Percentiles rank a stretch among this genome's conserved stretches.
These are phyloP conservation scores for Protodeltote pygarga DNA, from an alignment of 2,888 invertebrate species.

Conservation along the genomic window DNA sequence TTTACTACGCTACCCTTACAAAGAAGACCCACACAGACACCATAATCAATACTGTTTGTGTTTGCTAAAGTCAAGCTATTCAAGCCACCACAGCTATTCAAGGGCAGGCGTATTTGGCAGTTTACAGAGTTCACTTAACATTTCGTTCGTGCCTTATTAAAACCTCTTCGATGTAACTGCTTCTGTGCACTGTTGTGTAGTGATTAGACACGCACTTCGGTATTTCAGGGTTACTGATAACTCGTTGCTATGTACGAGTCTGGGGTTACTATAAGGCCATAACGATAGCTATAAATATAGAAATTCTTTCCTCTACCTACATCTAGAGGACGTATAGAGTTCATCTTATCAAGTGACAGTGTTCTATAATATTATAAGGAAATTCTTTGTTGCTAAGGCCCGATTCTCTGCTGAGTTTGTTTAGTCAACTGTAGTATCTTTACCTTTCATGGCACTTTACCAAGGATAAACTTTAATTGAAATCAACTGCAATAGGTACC, in stretches of 20 bases:
- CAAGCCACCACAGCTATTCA: too few species aligned
- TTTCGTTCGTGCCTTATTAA: conserved; percentile 27
- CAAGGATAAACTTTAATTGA: too few species aligned
- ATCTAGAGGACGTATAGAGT: conserved; percentile 21
- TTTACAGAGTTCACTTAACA: too few species aligned
- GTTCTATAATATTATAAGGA: neutral
- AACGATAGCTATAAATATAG: conserved; percentile 32
- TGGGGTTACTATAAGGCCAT: conserved; percentile 32
- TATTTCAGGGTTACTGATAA: conserved; percentile 47
- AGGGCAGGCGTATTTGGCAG: too few species aligned
- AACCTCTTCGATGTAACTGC: conserved; percentile 24
- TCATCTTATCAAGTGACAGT: conserved; percentile 13
- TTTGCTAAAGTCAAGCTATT: too few species aligned
- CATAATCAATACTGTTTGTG: too few species aligned
- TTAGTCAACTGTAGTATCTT: neutral
- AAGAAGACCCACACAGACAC: too few species aligned
- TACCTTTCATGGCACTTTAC: too few species aligned
- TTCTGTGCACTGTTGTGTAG: conserved; percentile 1
- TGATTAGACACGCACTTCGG: conserved; percentile 29
- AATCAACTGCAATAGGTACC: too few species aligned
- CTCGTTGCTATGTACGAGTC: conserved; percentile 27
- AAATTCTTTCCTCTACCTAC: conserved; percentile 15
- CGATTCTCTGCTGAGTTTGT: neutral
- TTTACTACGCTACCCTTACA: too few species aligned
- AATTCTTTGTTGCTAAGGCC: conserved; percentile 4